phyloP scores from a whole-genome alignment of 2,797 vertebrate species.

The Hyperoplus immaculatus region DNA sequence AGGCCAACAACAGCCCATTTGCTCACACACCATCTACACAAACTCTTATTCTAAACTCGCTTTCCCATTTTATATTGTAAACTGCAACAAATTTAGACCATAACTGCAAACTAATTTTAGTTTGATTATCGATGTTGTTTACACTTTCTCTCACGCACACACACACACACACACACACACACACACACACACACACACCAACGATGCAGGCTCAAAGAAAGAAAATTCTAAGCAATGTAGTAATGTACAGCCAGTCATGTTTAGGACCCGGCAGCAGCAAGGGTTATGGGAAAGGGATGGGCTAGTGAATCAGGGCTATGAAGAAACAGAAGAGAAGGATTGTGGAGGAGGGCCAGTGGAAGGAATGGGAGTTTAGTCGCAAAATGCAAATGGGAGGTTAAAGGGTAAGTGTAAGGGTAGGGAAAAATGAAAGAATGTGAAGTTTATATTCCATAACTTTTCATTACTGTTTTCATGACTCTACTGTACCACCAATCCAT shows the following conservation, averaged over 20 bases:
- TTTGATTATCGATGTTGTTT: slow-evolving; percentile 57
- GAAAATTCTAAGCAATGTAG: slow-evolving; percentile 47
- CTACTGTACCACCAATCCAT: background rate
- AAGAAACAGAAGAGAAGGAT: slow-evolving; percentile 37
- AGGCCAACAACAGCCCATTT: slow-evolving; percentile 43
- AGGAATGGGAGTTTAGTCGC: slow-evolving; percentile 19
- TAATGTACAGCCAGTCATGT: slow-evolving; percentile 56
- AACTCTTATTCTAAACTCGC: slow-evolving; percentile 11
- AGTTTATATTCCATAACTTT: slow-evolving; percentile 4
- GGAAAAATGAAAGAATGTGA: slow-evolving; percentile 1
- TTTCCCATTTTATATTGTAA: slow-evolving; percentile 1
- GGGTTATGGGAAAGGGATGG: slow-evolving; percentile 81
- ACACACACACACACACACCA: slow-evolving; percentile 23
- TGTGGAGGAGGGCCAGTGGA: slow-evolving; percentile 39
- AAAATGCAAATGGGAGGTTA: slow-evolving; percentile 42
- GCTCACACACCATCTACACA: slow-evolving; percentile 38
- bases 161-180: slow-evolving; percentile 13
- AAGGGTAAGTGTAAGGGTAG: slow-evolving; percentile 10
- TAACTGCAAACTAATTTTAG: slow-evolving; percentile 49
- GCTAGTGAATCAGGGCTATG: slow-evolving; percentile 47
- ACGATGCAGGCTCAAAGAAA: slow-evolving; percentile 45
- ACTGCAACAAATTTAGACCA: slow-evolving; percentile 37
- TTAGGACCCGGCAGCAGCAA: slow-evolving; percentile 65
- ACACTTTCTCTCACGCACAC: slow-evolving; percentile 25
- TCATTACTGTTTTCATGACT: slow-evolving; percentile 24